phyloP scores from a whole-genome alignment of 2,113 vertebrate species.

The Cyprinodon tularosa region DNA sequence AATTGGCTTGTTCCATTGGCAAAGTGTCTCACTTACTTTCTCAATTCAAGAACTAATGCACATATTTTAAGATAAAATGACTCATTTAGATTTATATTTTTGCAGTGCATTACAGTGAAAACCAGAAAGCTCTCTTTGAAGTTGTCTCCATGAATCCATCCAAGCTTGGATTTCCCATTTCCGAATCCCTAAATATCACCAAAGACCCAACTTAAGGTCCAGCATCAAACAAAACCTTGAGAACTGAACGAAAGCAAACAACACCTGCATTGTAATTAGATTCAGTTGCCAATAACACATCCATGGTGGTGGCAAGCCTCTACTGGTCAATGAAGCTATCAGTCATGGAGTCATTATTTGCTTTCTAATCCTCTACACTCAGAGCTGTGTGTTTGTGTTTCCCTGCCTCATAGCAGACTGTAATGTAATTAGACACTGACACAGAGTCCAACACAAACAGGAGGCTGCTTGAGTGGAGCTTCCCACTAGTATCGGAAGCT shows the following conservation, averaged over 20 bases:
- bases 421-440: constrained; percentile 46
- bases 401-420: constrained; percentile 21
- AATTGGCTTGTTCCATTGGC: no score
- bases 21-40: no score
- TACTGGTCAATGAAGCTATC: constrained; percentile 9
- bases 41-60: no score
- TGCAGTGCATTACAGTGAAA: constrained; percentile 9
- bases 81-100: no score
- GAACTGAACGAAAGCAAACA: constrained; percentile 50
- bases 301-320: constrained; percentile 12
- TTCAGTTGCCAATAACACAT: constrained; percentile 41
- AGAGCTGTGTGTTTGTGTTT: constrained; percentile 48
- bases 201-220: constrained; percentile 31
- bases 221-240: constrained; percentile 42
- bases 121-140: constrained; percentile 20
- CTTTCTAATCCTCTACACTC: constrained; percentile 40
- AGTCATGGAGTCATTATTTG: constrained; percentile 34
- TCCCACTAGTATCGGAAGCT: constrained; percentile 39
- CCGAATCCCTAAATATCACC: constrained; percentile 22
- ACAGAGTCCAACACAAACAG: constrained; percentile 54
- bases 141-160: background rate
- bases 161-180: background rate
- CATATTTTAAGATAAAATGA: no score
- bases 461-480: constrained; percentile 32
- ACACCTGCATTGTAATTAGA: constrained; percentile 20